Percentiles rank a stretch among this genome's conserved stretches.
Conservation (phyloP, 2,797 vertebrate species). For the Propithecus perrieri region DNA sequence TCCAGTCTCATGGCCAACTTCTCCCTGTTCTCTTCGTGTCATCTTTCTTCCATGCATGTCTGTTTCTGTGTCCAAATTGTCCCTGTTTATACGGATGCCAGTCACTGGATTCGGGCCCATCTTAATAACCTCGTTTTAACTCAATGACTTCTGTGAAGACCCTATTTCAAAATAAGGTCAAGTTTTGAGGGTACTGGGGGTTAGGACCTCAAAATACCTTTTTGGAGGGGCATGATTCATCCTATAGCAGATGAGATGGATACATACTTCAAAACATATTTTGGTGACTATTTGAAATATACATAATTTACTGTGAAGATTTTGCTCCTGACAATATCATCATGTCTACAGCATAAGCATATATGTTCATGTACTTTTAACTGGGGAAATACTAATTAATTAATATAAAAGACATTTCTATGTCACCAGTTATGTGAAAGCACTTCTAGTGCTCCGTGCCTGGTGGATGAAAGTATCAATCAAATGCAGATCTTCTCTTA, state of each 20-base stretch:
- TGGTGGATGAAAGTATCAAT: not conserved
- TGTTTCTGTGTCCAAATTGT: not conserved
- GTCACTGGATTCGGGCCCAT: not conserved
- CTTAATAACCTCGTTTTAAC: not conserved
- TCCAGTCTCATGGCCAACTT: not conserved
- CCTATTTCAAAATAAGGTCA: not conserved
- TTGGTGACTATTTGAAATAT: not conserved
- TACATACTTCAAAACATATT: not conserved
- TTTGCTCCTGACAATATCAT: not conserved
- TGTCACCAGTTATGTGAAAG: not conserved
- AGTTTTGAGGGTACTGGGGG: not conserved
- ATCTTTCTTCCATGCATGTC: not conserved
- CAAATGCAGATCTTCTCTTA: not conserved
- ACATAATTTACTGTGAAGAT: not conserved
- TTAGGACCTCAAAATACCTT: not conserved
- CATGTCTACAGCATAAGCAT: not conserved
- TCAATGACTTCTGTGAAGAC: not conserved
- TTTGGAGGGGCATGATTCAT: not conserved
- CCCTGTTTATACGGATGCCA: not conserved
- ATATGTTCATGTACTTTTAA: not conserved
- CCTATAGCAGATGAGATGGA: not conserved
- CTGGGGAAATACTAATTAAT: not conserved
- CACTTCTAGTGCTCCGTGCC: not conserved
- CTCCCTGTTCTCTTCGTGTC: not conserved
- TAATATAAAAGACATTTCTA: not conserved